Conservation (phyloP, 2,113 vertebrate genomes). For the Shinisaurus crocodilurus region DNA sequence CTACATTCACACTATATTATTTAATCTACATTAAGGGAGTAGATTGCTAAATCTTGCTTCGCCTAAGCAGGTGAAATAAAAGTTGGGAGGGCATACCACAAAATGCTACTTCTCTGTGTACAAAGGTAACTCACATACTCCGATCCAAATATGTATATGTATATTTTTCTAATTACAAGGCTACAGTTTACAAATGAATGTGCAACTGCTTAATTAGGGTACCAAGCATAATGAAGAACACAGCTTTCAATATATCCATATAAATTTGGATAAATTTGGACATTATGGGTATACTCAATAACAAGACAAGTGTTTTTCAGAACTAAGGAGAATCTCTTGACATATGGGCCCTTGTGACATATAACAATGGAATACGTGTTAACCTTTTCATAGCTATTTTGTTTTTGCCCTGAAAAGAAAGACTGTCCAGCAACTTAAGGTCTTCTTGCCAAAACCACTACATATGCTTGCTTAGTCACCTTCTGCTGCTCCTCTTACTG, state of each 20-base stretch:
- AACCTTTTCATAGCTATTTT: neutral
- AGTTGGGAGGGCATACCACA: neutral
- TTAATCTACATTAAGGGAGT: neutral
- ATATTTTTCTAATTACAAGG: neutral
- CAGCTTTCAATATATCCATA: neutral
- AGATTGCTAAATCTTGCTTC: neutral
- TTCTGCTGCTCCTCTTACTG: too few relatives aligned
- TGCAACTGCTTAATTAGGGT: neutral
- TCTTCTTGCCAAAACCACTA: too few relatives aligned
- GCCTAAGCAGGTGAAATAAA: neutral
- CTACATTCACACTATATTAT: too few relatives aligned
- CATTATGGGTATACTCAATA: neutral
- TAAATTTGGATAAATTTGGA: neutral
- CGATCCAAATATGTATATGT: neutral
- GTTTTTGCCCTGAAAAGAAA: neutral
- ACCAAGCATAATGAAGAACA: neutral
- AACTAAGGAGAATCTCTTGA: neutral
- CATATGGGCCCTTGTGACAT: neutral
- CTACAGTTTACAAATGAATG: neutral
- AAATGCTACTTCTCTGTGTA: neutral
- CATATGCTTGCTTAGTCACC: too few relatives aligned
- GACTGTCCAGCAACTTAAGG: neutral
- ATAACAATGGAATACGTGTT: neutral
- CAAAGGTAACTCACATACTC: conserved; percentile 7
- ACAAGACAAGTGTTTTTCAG: neutral